Percentiles rank a stretch among this genome's conserved stretches.
These are phyloP conservation scores for Prochilodus magdalenae DNA, from an alignment of 2,113 vertebrate genomes.

Conservation along the genomic window DNA sequence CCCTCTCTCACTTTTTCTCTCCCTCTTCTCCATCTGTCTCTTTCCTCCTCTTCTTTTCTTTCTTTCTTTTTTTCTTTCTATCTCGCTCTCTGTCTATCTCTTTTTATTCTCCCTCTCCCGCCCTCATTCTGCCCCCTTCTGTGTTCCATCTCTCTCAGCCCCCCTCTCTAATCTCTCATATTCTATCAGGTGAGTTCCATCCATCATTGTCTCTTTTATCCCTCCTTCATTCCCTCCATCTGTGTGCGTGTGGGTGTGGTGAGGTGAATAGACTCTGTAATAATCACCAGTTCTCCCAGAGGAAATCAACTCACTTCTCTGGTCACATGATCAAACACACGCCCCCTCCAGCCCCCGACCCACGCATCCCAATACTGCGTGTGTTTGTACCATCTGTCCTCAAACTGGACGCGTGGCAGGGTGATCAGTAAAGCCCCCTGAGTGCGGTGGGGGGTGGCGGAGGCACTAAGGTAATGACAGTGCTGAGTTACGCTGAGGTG, in stretches of 20 bases:
- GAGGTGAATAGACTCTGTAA: conserved; percentile 51
- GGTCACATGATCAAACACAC: conserved; percentile 79
- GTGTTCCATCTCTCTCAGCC: neutral
- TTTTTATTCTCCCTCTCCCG: neutral
- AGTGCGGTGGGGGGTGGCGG: too few relatives aligned
- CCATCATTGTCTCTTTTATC: conserved; percentile 41
- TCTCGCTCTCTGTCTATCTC: conserved; percentile 20
- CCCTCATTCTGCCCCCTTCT: neutral
- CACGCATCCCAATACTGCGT: too few relatives aligned
- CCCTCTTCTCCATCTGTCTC: too few relatives aligned
- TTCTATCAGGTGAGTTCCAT: conserved; percentile 53
- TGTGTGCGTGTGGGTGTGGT: conserved; percentile 31
- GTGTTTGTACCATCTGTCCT: conserved; percentile 68
- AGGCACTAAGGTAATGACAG: conserved; percentile 19
- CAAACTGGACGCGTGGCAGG: conserved; percentile 75
- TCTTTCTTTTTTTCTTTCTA: conserved; percentile 2
- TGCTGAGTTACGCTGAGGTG: conserved; percentile 85
- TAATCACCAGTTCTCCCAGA: conserved; percentile 85
- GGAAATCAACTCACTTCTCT: conserved; percentile 92
- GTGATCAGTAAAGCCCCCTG: conserved; percentile 49
- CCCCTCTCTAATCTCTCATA: conserved; percentile 22
- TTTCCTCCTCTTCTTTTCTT: neutral
- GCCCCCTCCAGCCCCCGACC: conserved; percentile 80
- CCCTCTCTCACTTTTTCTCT: too few relatives aligned
- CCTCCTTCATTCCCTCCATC: conserved; percentile 25